phyloP scores from a whole-genome alignment of 2,113 vertebrate species.

The Gallinago undulata region DNA sequence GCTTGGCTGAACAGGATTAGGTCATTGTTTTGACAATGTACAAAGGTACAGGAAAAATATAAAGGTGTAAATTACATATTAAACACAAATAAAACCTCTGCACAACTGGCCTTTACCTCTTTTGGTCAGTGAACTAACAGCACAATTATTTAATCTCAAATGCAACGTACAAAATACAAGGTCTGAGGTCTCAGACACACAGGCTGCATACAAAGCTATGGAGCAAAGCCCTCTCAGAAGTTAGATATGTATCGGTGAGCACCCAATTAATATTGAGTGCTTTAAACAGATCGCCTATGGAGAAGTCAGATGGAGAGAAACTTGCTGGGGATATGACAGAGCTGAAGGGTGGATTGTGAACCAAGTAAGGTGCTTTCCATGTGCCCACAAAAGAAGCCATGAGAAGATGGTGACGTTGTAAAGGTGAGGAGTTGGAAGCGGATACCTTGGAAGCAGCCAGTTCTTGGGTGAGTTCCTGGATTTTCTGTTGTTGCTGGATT shows the following conservation, averaged over 20 bases:
- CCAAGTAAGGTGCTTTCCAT: not conserved
- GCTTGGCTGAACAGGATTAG: not conserved
- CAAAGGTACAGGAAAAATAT: not conserved
- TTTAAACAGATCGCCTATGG: not conserved
- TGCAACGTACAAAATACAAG: not conserved
- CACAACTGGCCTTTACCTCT: not conserved
- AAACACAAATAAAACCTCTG: not conserved
- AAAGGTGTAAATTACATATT: not conserved
- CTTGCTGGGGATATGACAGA: not conserved
- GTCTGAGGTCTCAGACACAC: not conserved
- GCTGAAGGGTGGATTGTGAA: not conserved
- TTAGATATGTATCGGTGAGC: not conserved
- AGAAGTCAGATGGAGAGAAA: not conserved
- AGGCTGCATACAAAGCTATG: not conserved
- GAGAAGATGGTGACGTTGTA: not conserved
- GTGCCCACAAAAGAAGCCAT: not conserved
- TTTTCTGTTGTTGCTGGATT: conserved; percentile 91
- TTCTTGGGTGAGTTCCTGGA: conserved; percentile 92
- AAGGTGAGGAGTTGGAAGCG: not conserved
- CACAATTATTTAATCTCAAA: not conserved
- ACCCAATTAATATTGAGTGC: not conserved
- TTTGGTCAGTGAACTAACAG: not conserved
- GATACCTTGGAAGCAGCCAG: conserved; percentile 87
- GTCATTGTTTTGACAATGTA: not conserved
- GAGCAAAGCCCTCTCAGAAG: not conserved